Evolutionary conservation across 1,140 invertebrate species (phyloP), one percentile per base, ranked within the genome.

Genomic region (Leptinotarsa lineolata): DNA sequence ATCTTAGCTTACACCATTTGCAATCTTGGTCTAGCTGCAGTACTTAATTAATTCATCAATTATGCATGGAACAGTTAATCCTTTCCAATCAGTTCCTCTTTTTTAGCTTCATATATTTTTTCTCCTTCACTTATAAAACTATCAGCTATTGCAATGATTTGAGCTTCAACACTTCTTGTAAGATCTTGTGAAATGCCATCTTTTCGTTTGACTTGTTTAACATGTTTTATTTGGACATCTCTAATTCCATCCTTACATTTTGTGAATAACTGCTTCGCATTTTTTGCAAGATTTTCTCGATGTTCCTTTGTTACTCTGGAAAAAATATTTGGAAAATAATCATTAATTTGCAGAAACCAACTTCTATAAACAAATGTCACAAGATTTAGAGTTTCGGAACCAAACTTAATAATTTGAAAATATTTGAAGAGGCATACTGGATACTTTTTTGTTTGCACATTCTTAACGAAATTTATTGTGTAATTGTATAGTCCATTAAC

Each of bases 221-320:
- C 83, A 73, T 89, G 90, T 76, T 91, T 90, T 81, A 92, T 94
- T 82, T 96, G 92, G 4, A 93, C 85, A 75, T 93, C 89, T 84
- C 92, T 92, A n/a, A 97, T 86, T 4, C 86, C 82, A 83, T 95
- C 92, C 79, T 92, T 91, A 74, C 92, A 92, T 85, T 94, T 95
- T 2, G 93, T 89, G 78, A 91, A 95, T 54, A 96, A 80, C 0
- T 86, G 83, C 86, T 97, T 97, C 0, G 95, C 95, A 87, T 91
- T 94, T 86, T 96, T 97, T 0, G 92, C 90, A 60, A 98, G 86
- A 61, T 87, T 88, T 86, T 97, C 95, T 79, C 96, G 87, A 82
- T 97, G 92, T 85, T 98, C 96, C 82, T 93, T 94, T 4, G 96
- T 97, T 0, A 98, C 91, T 85, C 92, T 93, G 78, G 68, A 85